These are phyloP conservation scores for Theropithecus gelada DNA, from an alignment of 2,113 vertebrate species.

Conservation along the genomic window DNA sequence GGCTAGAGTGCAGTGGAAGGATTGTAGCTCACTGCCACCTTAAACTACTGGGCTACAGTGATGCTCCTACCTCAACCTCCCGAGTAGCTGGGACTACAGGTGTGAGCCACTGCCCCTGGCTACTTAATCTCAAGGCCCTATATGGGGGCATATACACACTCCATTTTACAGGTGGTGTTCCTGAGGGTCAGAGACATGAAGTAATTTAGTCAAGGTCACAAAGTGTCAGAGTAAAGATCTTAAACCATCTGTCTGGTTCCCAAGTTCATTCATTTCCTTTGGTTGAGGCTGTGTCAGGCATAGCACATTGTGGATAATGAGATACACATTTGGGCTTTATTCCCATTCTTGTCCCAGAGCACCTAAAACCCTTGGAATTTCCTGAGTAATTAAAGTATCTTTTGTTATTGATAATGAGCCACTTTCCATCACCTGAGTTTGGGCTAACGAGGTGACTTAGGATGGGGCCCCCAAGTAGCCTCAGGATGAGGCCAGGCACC, in stretches of 20 bases:
- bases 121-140: not conserved
- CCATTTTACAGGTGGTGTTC: not conserved
- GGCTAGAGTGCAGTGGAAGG: no score
- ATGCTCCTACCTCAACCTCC: no score
- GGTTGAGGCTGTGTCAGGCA: not conserved
- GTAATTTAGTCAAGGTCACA: not conserved
- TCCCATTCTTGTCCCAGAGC: not conserved
- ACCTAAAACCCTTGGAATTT: not conserved
- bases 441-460: not conserved
- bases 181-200: not conserved
- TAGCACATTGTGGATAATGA: not conserved
- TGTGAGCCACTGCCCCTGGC: not conserved
- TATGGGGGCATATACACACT: not conserved
- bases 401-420: not conserved
- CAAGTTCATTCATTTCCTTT: not conserved
- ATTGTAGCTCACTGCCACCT: no score
- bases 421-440: not conserved
- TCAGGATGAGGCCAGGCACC: not conserved
- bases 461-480: no score
- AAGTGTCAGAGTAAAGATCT: not conserved
- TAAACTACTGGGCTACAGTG: no score
- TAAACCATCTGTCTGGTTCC: not conserved
- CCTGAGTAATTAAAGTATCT: not conserved
- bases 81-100: not conserved
- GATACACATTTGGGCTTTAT: not conserved